Conservation (phyloP, 2,797 vertebrate species). For the Hylomyscus alleni region DNA sequence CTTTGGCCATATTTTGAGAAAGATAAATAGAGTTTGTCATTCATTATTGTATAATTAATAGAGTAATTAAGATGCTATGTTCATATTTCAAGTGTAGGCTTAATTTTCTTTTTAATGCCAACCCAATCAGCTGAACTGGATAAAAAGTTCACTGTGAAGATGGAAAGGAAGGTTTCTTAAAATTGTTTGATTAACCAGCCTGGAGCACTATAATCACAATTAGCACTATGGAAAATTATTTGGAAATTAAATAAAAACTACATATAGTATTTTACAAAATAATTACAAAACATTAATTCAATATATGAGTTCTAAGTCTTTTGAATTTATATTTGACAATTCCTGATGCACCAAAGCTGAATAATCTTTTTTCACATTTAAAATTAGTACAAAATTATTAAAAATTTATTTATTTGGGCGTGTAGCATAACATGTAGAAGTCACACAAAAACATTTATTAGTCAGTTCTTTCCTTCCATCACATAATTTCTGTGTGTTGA, state of each 20-base stretch:
- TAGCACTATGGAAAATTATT: constrained; percentile 30
- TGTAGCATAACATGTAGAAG: not conserved
- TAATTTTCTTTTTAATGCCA: constrained; percentile 82
- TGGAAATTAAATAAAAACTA: constrained; percentile 50
- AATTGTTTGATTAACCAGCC: constrained; percentile 56
- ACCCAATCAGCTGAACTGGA: constrained; percentile 79
- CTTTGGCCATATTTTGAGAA: constrained; percentile 71
- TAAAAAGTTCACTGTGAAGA: constrained; percentile 74
- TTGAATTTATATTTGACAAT: not conserved
- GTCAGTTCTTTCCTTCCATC: not conserved
- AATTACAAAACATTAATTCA: constrained; percentile 6
- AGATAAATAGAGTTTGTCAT: constrained; percentile 74
- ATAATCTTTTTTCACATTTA: not conserved
- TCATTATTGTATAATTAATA: constrained; percentile 79
- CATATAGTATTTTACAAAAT: constrained; percentile 44
- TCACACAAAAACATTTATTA: not conserved
- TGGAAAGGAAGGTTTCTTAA: constrained; percentile 34
- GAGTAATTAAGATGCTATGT: constrained; percentile 72
- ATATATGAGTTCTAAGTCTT: constrained; percentile 7
- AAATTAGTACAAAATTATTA: not conserved
- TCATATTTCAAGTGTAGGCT: constrained; percentile 76
- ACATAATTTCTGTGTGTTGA: not conserved
- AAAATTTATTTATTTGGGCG: not conserved
- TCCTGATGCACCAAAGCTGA: constrained; percentile 20
- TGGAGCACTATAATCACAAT: constrained; percentile 40